phyloP scores from a whole-genome alignment of 2,797 vertebrate genomes.

The Bovichtus variegatus region DNA sequence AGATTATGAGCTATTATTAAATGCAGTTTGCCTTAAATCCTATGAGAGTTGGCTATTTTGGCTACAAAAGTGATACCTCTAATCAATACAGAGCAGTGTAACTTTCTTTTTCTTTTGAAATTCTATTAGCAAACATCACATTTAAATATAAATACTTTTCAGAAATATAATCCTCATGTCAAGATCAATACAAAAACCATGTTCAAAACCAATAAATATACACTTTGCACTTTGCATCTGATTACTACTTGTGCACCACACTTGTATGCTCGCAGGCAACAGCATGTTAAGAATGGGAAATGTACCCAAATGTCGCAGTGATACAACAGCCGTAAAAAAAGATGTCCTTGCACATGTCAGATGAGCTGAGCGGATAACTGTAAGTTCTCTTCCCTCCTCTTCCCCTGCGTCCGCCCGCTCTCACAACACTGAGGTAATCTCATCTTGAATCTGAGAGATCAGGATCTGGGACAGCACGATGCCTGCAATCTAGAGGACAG shows the following conservation, averaged over 20 bases:
- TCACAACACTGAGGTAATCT: constrained; percentile 83
- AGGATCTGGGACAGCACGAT: constrained; percentile 88
- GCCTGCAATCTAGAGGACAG: constrained; percentile 84
- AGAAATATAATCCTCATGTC: constrained; percentile 38
- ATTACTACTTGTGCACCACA: constrained; percentile 26
- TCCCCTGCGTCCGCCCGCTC: constrained; percentile 28
- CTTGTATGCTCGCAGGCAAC: constrained; percentile 12
- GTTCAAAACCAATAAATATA: constrained; percentile 55
- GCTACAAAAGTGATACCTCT: not conserved
- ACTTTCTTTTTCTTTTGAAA: not conserved
- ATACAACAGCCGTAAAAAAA: constrained; percentile 34
- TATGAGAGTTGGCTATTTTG: not conserved
- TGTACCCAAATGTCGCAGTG: constrained; percentile 21
- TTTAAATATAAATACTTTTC: constrained; percentile 55
- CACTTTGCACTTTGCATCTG: constrained; percentile 29
- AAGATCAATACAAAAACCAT: constrained; percentile 48
- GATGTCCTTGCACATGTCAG: constrained; percentile 55
- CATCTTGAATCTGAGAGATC: constrained; percentile 86
- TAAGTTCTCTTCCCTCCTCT: constrained; percentile 31
- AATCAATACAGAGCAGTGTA: not conserved
- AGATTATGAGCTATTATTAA: constrained; percentile 5
- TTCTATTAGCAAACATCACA: constrained; percentile 69
- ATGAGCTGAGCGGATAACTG: constrained; percentile 19
- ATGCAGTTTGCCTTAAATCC: not conserved
- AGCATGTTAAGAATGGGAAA: constrained; percentile 33